Evolutionary conservation across 2,113 vertebrate species (phyloP), one percentile per base, ranked within the genome.

Genomic region (Chrysochloris asiatica): DNA sequence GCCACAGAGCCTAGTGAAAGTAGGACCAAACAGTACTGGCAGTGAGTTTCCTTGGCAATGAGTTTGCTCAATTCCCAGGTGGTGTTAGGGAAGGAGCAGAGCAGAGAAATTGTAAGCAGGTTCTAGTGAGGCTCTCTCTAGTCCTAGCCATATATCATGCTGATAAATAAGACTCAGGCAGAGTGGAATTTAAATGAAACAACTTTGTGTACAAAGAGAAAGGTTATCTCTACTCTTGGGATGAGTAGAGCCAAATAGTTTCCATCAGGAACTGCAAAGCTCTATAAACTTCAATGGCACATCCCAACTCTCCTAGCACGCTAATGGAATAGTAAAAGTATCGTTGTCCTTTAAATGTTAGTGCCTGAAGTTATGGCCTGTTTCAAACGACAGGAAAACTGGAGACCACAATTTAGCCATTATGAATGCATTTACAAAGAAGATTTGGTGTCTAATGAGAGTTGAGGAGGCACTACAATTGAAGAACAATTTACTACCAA

Each of bases 401-500:
- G n/a, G 61, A 88, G 90, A 88, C 85, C 92, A 80, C 83, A 81
- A 86, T 93, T 93, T 81, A 94, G 94, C 72, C 80, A 63, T 88
- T 88, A 92, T 78, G 93, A 94, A 90, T 65, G 80, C 90, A 72
- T 73, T 95, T 91, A 91, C 88, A 90, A 83, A 88, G 89, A 82
- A 92, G 80, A 33, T 88, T 71, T 28, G 33, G 71, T 85, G 47
- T 95, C 90, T 93, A 86, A 94, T 94, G 93, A 90, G 86, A 94
- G 80, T 33, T n/a, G 71, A 92, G 81, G 81, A 88, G 77, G 72
- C 86, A 41, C 72, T 36, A 75, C 94, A 95, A 95, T 77, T 88
- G 90, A 94, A 82, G 94, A 92, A 95, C 90, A 96, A 96, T 95
- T 95, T 94, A 96, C 92, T 84, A 84, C 93, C 47, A 36, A 90